Percentiles rank a stretch among this genome's conserved stretches.
phyloP scores from a whole-genome alignment of 1,140 invertebrate genomes.

The Sminthurides bifidus region DNA sequence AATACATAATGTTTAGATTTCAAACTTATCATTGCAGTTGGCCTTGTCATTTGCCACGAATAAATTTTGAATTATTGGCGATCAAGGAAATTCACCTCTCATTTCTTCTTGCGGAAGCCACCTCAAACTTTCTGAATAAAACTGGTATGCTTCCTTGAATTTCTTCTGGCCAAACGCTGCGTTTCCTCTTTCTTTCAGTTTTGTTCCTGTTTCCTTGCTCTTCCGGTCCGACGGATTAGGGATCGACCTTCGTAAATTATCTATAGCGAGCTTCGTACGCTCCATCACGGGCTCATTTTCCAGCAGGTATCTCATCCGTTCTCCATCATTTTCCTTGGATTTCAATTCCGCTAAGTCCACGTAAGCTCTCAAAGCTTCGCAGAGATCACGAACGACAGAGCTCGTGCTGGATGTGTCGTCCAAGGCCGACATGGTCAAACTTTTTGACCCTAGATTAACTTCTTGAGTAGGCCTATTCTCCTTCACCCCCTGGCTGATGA shows the following conservation, averaged over 20 bases:
- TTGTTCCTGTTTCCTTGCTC: slow-evolving; percentile 39
- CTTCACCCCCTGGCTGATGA: too few species aligned
- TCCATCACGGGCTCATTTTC: too few species aligned
- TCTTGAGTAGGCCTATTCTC: too few species aligned
- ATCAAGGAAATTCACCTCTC: slow-evolving; percentile 11
- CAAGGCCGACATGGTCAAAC: too few species aligned
- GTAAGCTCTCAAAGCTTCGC: not conserved
- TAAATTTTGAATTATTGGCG: not conserved
- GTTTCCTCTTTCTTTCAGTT: slow-evolving; percentile 66
- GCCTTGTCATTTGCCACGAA: not conserved
- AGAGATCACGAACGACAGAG: not conserved
- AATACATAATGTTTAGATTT: not conserved
- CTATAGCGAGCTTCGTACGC: too few species aligned
- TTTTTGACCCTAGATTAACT: too few species aligned
- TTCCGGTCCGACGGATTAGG: too few species aligned
- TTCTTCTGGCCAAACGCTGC: slow-evolving; percentile 60
- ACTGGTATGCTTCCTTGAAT: slow-evolving; percentile 56
- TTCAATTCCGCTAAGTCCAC: not conserved
- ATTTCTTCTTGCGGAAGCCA: slow-evolving; percentile 22
- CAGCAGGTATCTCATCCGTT: not conserved
- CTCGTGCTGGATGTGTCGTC: too few species aligned
- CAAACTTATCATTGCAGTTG: too few species aligned
- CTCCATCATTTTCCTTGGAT: not conserved
- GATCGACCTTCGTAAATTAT: too few species aligned
- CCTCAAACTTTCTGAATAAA: slow-evolving; percentile 49